Conservation (phyloP, 2,113 vertebrate genomes). For the Ursus arctos region DNA sequence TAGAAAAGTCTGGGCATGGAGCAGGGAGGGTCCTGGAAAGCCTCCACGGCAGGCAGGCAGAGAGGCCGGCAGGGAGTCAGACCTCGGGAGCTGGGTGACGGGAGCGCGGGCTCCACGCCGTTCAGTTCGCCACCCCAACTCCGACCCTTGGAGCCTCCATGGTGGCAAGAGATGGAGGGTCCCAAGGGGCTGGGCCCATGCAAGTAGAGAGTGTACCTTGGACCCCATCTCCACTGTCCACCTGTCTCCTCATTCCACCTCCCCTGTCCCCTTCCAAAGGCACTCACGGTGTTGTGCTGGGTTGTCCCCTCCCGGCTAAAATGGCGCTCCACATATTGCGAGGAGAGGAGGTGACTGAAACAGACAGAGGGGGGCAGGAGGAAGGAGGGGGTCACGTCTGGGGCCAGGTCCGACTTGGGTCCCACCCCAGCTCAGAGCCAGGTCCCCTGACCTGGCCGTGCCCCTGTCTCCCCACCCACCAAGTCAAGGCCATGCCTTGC, state of each 20-base stretch:
- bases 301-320: conserved; percentile 88
- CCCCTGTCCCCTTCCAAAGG: background rate
- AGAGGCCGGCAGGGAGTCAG: background rate
- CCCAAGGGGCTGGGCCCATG: background rate
- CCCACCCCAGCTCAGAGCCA: background rate
- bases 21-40: background rate
- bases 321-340: conserved; percentile 93
- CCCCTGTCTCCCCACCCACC: background rate
- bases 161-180: background rate
- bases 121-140: background rate
- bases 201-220: background rate
- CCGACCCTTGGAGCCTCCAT: background rate
- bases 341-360: conserved; percentile 94
- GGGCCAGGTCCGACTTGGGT: background rate
- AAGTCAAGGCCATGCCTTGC: background rate
- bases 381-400: background rate
- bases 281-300: conserved; percentile 90
- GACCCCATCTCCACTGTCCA: background rate
- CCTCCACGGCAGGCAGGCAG: background rate
- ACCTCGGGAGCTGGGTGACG: background rate
- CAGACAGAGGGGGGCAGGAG: background rate
- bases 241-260: background rate
- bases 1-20: background rate
- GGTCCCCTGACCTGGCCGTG: background rate
- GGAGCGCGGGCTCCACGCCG: background rate